Base-by-base conservation (phyloP, 2,797 vertebrate species). In the Gorsachius magnificus region DNA sequence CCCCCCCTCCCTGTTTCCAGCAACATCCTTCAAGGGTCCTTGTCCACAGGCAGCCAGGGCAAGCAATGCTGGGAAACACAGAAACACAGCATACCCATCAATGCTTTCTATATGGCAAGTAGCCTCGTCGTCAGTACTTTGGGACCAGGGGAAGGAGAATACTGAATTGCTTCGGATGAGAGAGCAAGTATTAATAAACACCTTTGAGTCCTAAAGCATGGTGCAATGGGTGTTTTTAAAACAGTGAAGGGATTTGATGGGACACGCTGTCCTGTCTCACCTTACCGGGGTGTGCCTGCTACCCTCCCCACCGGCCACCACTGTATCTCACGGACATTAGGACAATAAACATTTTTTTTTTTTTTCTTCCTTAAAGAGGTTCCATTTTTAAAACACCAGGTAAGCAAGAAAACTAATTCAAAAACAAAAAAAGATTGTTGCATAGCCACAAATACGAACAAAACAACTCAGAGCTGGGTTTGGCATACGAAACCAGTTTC, bases 61-160 rank as follows among this genome's bases (percentile, higher is more conserved):
- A 74, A 48, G 35, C 15, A 60, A 20, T 1, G 24, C n/a, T n/a
- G 25, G 15, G 38, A 58, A 86, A 81, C 38, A 81, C 38, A 21
- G 1, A 26, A 20, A 50, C 26, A 11, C 0, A 0, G 0, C 15
- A 53, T 2, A 45, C 50, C 57, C 63, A 45, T 13, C 20, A 6
- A 19, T 3, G 22, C n/a, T 43, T 58, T 43, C 26, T 13, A 29
- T 13, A 31, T 2, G 16, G n/a, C n/a, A 84, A 45, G 53, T 12
- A 71, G 50, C 41, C 58, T 87, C 57, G n/a, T 0, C 33, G 15
- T 8, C 51, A 69, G 16, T 6, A 29, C 28, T 65, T 25, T 25
- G 35, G 45, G 29, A 56, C 8, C 19, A 36, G 12, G 5, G 13
- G 5, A 77, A 86, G 22, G 24, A 68, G 5, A 81, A 74, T 6